Evolutionary conservation across 2,797 vertebrate species (phyloP), one percentile per base, ranked within the genome.

Genomic region (Phoxinus dragarum): DNA sequence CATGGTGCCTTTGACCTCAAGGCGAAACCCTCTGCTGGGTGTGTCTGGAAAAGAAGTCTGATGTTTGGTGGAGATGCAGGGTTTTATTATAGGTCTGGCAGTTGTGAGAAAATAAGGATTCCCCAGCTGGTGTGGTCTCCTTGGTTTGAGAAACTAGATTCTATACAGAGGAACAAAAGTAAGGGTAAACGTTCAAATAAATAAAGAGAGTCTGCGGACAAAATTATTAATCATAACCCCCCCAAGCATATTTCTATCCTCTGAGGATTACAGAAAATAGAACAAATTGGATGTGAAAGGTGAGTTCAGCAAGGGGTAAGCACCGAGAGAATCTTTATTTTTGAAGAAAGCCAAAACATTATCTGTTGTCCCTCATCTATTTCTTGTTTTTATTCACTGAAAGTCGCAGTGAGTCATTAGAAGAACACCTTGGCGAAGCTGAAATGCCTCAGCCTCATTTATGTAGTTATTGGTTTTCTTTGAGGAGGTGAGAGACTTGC

Each of bases 201-300:
- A 27, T 49, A 86, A 80, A 64, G 34, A 79, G n/a, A 19, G 36
- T 27, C 40, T 9, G 16, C 42, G 68, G 11, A 27, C 36, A 49
- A 64, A 75, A 64, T 61, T 23, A 81, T 27, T 68, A 27, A 27
- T 27, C 27, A 27, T 27, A 27, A 27, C 27, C 27, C 27, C 34
- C 52, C 10, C 2, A 21, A 71, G 71, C n/a, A 23, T 81, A 71
- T 81, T 87, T 87, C 61, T 79, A 67, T 11, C 47, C 36, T 76
- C 64, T 68, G 59, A 86, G 71, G 81, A 81, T 78, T 82, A 79
- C 72, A 79, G 68, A 79, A 34, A 21, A 34, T 17, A 88, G 66
- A 83, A 81, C 59, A 82, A 81, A 77, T 82, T 81, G 81, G 80
- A 87, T 69, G 71, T 85, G 80, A 84, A 64, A 88, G 80, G 81